Evolutionary conservation across 1,140 invertebrate species (phyloP), one percentile per base, ranked within the genome.

Genomic region (Plutomurus gul): DNA sequence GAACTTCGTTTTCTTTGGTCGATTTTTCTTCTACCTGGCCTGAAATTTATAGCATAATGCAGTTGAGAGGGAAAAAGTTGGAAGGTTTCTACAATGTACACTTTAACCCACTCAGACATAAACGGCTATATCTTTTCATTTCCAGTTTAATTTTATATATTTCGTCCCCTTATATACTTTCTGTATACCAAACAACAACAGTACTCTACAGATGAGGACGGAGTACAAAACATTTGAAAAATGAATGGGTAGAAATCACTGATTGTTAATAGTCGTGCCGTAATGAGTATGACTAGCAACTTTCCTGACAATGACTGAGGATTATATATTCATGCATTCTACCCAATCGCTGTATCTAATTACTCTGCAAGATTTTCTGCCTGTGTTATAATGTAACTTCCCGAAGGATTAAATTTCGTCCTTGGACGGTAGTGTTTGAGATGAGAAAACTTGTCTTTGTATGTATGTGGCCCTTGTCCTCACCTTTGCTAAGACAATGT

Each of bases 391-490:
- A 65, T 33, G 16, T 30, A 65, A 65, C 56, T 65, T 65, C 56
- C 56, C 56, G 56, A 65, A 11, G 25, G 47, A 33, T 30, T n/a
- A n/a, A n/a, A n/a, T n/a, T n/a, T 65, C 56, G 56, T 65, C 56
- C 56, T 65, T 65, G 56, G 27, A 65, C 27, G 36, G 56, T 65
- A 65, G 56, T 33, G 36, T 30, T 65, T 65, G 30, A 65, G 36
- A 65, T 16, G 27, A 65, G 56, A 65, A 65, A 65, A 65, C 56
- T 65, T 27, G 56, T 65, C 56, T 65, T 65, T 11, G 25, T 65
- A 65, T 65, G 56, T n/a, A 30, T 65, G 56, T 65, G 56, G 56
- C 56, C 56, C 56, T 65, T 65, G 56, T 65, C 56, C 56, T 65
- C 56, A 65, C 56, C 56, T 65, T 65, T 65, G 27, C 56, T 60